Evolutionary conservation across 2,888 invertebrate species (phyloP).

Genomic region (Leistus spinibarbis): DNA sequence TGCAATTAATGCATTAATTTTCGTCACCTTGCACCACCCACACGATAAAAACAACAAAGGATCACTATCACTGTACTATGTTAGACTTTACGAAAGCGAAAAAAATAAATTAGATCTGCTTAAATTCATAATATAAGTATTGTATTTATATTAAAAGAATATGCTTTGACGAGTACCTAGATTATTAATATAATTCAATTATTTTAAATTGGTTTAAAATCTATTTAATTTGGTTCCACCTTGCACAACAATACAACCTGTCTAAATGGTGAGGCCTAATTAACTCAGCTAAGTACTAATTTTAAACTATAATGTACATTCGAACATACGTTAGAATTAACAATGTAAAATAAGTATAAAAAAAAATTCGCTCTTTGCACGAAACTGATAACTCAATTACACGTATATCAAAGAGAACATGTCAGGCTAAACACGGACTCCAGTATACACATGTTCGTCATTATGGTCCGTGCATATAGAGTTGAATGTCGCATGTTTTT

Average conservation of each 20-base stretch:
- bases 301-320: slow-evolving; percentile 15
- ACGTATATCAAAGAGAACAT: slow-evolving; percentile 48
- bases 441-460: neutral
- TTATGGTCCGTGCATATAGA: slow-evolving; percentile 10
- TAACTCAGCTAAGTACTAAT: slow-evolving; percentile 25
- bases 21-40: neutral
- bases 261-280: too few species aligned
- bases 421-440: slow-evolving; percentile 37
- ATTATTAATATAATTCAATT: too few species aligned
- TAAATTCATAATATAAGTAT: too few species aligned
- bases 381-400: slow-evolving; percentile 55
- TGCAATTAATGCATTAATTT: neutral
- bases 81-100: too few species aligned
- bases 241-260: too few species aligned
- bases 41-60: too few species aligned
- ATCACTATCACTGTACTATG: too few species aligned
- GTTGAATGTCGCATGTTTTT: slow-evolving; percentile 40
- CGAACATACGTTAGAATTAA: slow-evolving; percentile 11
- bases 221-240: too few species aligned
- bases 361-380: slow-evolving; percentile 46
- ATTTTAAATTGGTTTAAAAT: too few species aligned
- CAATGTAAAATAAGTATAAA: slow-evolving; percentile 41
- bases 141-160: too few species aligned
- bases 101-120: too few species aligned
- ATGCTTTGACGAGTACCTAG: too few species aligned